phyloP scores from a whole-genome alignment of 2,888 invertebrate genomes.

The Sarcophaga carnaria region DNA sequence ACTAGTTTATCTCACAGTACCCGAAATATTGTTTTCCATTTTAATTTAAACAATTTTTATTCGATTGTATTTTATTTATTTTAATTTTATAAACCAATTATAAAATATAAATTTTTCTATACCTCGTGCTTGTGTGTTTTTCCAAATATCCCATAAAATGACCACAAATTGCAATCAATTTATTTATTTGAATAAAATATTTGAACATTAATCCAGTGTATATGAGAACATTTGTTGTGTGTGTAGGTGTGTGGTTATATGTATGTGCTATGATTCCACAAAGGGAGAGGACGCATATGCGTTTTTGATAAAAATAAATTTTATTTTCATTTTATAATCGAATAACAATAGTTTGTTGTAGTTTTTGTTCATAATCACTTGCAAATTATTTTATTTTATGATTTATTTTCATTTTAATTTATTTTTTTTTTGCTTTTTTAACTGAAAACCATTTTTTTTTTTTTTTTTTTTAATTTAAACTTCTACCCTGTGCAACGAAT shows the following conservation, averaged over 20 bases:
- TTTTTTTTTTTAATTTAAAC: not conserved
- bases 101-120: not conserved
- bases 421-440: not conserved
- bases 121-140: not conserved
- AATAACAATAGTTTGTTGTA: slow-evolving; percentile 47
- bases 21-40: not conserved
- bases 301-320: not conserved
- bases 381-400: slow-evolving; percentile 52
- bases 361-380: slow-evolving; percentile 47
- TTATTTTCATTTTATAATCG: slow-evolving; percentile 45
- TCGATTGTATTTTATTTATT: not conserved
- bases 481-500: slow-evolving; percentile 8
- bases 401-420: not conserved
- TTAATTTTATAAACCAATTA: slow-evolving; percentile 41
- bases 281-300: slow-evolving; percentile 1
- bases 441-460: not conserved
- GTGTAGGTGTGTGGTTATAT: no score
- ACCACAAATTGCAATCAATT: slow-evolving; percentile 50
- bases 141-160: not conserved
- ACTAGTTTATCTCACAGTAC: no score
- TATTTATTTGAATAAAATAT: slow-evolving; percentile 18
- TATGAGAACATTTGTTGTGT: no score
- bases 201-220: no score
- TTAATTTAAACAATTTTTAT: not conserved
- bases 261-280: no score